These are phyloP conservation scores for Odontesthes bonariensis DNA, from an alignment of 2,113 vertebrate species.

Conservation along the genomic window DNA sequence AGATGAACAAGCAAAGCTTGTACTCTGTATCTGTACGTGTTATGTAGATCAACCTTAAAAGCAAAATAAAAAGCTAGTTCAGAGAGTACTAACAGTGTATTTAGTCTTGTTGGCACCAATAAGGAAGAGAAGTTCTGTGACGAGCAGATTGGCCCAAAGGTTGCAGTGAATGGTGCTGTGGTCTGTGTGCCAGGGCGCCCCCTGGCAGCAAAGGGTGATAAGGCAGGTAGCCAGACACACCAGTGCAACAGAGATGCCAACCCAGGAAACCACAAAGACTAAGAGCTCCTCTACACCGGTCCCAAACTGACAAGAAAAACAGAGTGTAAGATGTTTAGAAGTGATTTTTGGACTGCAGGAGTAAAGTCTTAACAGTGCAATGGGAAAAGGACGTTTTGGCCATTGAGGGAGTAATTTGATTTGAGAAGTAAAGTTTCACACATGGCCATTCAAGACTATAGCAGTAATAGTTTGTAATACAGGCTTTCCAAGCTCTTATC, in stretches of 20 bases:
- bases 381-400: conserved; percentile 5
- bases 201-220: conserved; percentile 94
- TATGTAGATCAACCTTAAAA: not conserved
- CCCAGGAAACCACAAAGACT: conserved; percentile 93
- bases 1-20: not conserved
- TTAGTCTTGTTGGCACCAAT: conserved; percentile 93
- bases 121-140: conserved; percentile 91
- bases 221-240: conserved; percentile 93
- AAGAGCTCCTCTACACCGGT: conserved; percentile 88
- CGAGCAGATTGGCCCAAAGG: conserved; percentile 86
- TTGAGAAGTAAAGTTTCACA: not conserved
- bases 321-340: not conserved
- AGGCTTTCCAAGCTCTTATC: not conserved
- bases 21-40: not conserved
- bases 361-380: conserved; percentile 22
- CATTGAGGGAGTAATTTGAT: not conserved
- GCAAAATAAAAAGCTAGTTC: not conserved
- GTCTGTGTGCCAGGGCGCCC: conserved; percentile 90
- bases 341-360: conserved; percentile 25
- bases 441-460: not conserved
- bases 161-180: conserved; percentile 92
- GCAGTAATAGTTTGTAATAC: not conserved
- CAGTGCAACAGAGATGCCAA: conserved; percentile 92
- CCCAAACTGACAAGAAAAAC: conserved; percentile 80
- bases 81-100: conserved; percentile 84